Evolutionary conservation across 92 coral and sea anemone species (phyloP).

Genomic region (Actinostola sp.): DNA sequence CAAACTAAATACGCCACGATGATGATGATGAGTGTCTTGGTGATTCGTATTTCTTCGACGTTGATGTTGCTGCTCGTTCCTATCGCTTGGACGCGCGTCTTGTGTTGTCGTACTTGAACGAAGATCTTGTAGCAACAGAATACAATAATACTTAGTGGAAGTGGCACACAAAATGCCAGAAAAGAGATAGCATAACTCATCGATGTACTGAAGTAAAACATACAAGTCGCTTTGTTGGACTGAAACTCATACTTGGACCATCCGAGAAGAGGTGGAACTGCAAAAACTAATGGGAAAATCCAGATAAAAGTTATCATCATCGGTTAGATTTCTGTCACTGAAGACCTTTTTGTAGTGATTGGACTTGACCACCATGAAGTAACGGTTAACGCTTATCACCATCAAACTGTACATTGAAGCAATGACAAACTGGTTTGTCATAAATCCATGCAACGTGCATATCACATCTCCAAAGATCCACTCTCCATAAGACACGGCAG

Average conservation of each 20-base stretch:
- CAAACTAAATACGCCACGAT: constrained; percentile 70
- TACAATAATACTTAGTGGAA: constrained; percentile 52
- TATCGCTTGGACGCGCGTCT: constrained; percentile 35
- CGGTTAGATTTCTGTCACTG: constrained; percentile 22
- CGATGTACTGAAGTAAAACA: constrained; percentile 61
- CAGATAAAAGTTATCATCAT: constrained; percentile 47
- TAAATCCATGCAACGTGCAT: constrained; percentile 53
- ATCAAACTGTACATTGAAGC: constrained; percentile 56
- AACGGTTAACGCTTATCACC: constrained; percentile 55
- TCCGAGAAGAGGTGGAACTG: constrained; percentile 64
- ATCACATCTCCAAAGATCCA: constrained; percentile 51
- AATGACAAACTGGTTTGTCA: constrained; percentile 43
- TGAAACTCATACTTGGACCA: constrained; percentile 71
- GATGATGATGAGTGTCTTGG: constrained; percentile 68
- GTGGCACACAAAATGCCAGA: constrained; percentile 41
- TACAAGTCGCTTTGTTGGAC: constrained; percentile 60
- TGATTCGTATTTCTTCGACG: constrained; percentile 65
- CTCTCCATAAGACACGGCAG: constrained; percentile 33
- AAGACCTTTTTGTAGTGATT: constrained; percentile 45
- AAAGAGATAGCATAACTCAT: constrained; percentile 31
- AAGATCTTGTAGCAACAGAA: constrained; percentile 67
- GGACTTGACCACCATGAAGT: constrained; percentile 58
- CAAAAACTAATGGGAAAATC: constrained; percentile 65
- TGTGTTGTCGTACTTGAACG: constrained; percentile 44
- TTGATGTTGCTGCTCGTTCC: constrained; percentile 32